Evolutionary conservation across 64 coral and sea anemone species (phyloP).

Genomic region (Montipora capricornis): DNA sequence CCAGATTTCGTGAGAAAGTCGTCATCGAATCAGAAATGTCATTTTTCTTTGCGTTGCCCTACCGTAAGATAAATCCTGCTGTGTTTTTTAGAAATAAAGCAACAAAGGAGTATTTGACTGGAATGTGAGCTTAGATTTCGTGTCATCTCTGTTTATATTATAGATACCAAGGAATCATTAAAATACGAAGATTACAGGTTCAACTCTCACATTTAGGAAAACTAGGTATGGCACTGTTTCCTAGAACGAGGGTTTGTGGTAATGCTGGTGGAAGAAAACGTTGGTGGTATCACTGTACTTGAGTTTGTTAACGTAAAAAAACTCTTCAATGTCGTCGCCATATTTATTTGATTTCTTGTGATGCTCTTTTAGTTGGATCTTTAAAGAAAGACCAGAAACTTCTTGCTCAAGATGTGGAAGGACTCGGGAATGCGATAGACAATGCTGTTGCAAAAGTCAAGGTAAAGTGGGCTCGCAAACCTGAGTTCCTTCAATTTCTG

Average conservation of each 20-base stretch:
- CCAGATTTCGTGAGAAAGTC: background rate
- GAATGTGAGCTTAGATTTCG: background rate
- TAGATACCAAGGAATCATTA: slow-evolving; percentile 93
- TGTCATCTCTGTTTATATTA: background rate
- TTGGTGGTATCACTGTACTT: too few species aligned
- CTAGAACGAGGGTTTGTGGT: background rate
- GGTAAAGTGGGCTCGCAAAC: slow-evolving; percentile 3
- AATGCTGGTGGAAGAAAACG: background rate
- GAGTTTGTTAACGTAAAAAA: too few species aligned
- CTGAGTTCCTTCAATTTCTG: background rate
- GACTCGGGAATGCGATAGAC: slow-evolving; percentile 25
- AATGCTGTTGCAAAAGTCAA: slow-evolving; percentile 54
- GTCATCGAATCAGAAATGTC: background rate
- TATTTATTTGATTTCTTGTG: background rate
- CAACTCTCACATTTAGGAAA: slow-evolving; percentile 79
- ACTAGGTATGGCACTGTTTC: slow-evolving; percentile 45
- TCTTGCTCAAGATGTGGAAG: slow-evolving; percentile 47
- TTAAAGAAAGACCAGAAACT: slow-evolving; percentile 66
- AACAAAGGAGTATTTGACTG: too few species aligned
- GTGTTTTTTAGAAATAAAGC: too few species aligned
- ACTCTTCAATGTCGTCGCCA: too few species aligned
- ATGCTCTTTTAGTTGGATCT: background rate
- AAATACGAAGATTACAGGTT: slow-evolving; percentile 88
- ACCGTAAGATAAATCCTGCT: too few species aligned
- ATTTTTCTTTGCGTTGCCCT: background rate